Evolutionary conservation across 2,888 invertebrate species (phyloP), one percentile per base, ranked within the genome.

Genomic region (Tholera decimalis): DNA sequence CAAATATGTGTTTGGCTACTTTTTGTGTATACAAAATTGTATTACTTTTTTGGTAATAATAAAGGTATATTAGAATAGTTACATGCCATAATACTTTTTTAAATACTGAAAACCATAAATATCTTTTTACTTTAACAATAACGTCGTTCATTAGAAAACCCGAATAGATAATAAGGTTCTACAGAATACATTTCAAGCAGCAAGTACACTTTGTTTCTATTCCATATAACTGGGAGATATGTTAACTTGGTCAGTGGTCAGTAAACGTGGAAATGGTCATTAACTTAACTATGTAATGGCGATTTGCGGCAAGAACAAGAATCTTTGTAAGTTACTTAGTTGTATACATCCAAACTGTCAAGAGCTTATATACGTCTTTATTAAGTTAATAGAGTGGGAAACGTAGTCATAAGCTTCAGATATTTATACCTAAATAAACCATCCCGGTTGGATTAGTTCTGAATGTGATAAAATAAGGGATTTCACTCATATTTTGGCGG

Each of bases 281-380:
- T 76, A 69, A 63, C 26, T 68, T 69, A 79, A 78, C 78, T 76
- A 64, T 69, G 77, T 78, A 73, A 79, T 56, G 50, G 68, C 67
- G 37, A 66, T 69, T 73, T 78, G 80, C 43, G 73, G 65, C 55
- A 47, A 78, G 49, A 41, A 64, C 77, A 35, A 66, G 60, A 55
- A 46, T 61, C 24, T 62, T 74, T 62, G 30, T 76, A 72, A 24
- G 54, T 72, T 59, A 71, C 63, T 71, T 71, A 41, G 63, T 60
- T 79, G 56, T 60, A 61, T 63, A 66, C 65, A 55, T 75, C 62
- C 39, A 44, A 54, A 59, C 44, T 75, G 66, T 65, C 56, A 22
- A 35, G 54, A 41, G 4, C 18, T 9, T 47, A 1, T 5, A 2
- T 28, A 44, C 30, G 51, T 53, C 49, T 69, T 33, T 53, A 64